Conservation (phyloP, 1,140 invertebrate species). For the Aphis gossypii region DNA sequence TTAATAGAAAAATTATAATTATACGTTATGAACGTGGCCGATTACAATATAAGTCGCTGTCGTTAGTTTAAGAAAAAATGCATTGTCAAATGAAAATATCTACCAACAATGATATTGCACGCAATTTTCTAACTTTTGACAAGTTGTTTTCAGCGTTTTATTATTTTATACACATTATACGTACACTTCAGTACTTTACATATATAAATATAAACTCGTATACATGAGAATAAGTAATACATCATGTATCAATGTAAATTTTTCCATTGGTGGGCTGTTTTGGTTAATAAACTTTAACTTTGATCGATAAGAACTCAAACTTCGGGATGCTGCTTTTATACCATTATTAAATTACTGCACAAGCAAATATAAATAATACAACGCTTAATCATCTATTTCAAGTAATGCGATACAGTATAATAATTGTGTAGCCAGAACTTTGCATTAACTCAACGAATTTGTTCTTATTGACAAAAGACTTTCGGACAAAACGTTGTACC, state of each 20-base stretch:
- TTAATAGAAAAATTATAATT: not conserved
- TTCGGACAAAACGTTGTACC: not conserved
- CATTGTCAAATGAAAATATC: not conserved
- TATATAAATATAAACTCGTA: too few species aligned
- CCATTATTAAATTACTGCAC: not conserved
- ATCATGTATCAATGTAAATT: not conserved
- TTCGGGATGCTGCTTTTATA: not conserved
- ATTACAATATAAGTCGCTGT: too few species aligned
- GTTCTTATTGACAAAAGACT: not conserved
- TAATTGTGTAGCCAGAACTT: not conserved
- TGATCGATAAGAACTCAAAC: slow-evolving; percentile 6
- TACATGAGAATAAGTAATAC: too few species aligned
- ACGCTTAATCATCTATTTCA: not conserved
- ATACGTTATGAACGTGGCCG: not conserved
- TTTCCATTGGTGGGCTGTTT: not conserved
- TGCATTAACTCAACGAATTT: not conserved
- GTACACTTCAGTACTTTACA: not conserved
- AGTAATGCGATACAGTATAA: not conserved
- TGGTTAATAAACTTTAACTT: not conserved
- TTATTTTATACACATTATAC: not conserved
- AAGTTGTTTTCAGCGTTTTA: not conserved
- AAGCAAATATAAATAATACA: not conserved
- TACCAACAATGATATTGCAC: not conserved
- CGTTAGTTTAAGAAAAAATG: not conserved
- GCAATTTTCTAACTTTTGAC: not conserved